Evolutionary conservation across 2,888 invertebrate species (phyloP).

Genomic region (Steromphala cineraria): DNA sequence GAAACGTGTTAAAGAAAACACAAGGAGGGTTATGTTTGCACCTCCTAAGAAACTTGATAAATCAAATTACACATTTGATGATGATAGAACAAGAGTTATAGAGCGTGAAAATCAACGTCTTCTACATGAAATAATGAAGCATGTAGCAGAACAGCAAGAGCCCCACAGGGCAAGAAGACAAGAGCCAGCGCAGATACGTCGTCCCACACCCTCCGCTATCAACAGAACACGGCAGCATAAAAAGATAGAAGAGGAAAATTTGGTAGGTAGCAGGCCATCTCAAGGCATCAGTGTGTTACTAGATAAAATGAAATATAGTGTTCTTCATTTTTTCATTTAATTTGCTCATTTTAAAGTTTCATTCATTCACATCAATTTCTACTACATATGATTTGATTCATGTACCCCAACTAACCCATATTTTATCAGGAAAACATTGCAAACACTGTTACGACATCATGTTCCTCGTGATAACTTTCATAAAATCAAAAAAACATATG

Average conservation of each 20-base stretch:
- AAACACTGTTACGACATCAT: too few species aligned
- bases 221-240: slow-evolving; percentile 77
- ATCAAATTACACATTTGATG: slow-evolving; percentile 60
- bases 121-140: slow-evolving; percentile 64
- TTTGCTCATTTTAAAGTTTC: too few species aligned
- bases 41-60: slow-evolving; percentile 48
- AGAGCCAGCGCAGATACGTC: slow-evolving; percentile 39
- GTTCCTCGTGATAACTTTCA: too few species aligned
- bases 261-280: slow-evolving; percentile 71
- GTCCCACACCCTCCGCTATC: slow-evolving; percentile 75
- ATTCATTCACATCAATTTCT: too few species aligned
- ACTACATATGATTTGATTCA: too few species aligned
- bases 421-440: too few species aligned
- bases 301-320: too few species aligned
- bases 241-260: slow-evolving; percentile 78
- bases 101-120: slow-evolving; percentile 71
- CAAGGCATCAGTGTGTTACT: too few species aligned
- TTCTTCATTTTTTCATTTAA: too few species aligned
- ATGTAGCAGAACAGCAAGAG: slow-evolving; percentile 39
- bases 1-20: slow-evolving; percentile 59
- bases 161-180: slow-evolving; percentile 25
- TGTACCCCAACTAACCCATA: too few species aligned
- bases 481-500: too few species aligned
- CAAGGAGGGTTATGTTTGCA: slow-evolving; percentile 65
- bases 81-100: slow-evolving; percentile 59